phyloP scores from a whole-genome alignment of 2,797 vertebrate species.

The Hephaestus fuliginosus region DNA sequence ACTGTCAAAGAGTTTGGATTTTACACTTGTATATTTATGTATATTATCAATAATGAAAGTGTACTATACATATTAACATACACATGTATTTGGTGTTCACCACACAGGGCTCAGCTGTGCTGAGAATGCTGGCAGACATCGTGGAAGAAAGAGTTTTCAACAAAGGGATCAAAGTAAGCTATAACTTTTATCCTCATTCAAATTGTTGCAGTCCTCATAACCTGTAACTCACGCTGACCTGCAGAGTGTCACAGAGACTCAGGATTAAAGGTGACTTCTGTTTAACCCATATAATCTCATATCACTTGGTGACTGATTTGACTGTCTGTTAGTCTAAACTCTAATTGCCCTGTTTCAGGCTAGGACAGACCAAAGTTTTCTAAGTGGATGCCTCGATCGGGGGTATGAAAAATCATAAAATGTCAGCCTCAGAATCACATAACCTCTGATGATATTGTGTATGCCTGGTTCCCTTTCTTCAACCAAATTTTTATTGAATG shows the following conservation, averaged over 20 bases:
- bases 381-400: slow-evolving; percentile 3
- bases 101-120: slow-evolving; percentile 82
- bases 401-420: not conserved
- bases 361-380: not conserved
- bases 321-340: not conserved
- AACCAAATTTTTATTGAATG: not conserved
- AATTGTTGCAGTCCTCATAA: not conserved
- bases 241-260: not conserved
- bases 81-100: slow-evolving; percentile 18
- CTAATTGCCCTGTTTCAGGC: not conserved
- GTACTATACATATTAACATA: not conserved
- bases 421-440: not conserved
- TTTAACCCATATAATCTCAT: not conserved
- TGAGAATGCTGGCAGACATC: slow-evolving; percentile 82
- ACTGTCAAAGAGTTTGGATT: not conserved
- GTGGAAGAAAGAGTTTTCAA: slow-evolving; percentile 68
- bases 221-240: not conserved
- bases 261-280: not conserved
- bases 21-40: not conserved
- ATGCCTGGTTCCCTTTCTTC: not conserved
- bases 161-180: slow-evolving; percentile 78
- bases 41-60: too few species aligned
- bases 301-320: not conserved
- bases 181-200: not conserved
- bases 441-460: not conserved